Evolutionary conservation across 1,140 invertebrate genomes (phyloP).

Genomic region (Leptoteleia sp.): DNA sequence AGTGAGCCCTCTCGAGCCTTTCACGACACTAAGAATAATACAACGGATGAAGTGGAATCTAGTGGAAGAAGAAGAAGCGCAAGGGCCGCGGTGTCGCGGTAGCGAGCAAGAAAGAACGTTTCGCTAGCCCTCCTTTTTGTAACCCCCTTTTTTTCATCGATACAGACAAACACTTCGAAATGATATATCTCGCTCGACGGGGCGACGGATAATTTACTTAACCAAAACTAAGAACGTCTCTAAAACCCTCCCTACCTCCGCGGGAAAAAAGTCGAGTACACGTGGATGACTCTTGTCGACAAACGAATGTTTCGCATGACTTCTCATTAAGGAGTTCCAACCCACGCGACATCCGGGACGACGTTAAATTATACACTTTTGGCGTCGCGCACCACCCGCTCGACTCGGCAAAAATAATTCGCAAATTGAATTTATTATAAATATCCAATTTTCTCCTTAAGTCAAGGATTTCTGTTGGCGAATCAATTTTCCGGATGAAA

Average conservation of each 20-base stretch:
- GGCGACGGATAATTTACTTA: constrained; percentile 47
- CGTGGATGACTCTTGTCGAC: constrained; percentile 31
- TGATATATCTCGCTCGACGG: constrained; percentile 16
- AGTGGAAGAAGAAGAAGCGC: constrained; percentile 64
- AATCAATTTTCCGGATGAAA: no score
- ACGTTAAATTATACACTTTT: constrained; percentile 31
- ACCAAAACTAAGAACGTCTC: constrained; percentile 16
- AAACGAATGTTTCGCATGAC: constrained; percentile 41
- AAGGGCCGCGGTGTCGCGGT: constrained; percentile 35
- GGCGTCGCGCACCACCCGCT: no score
- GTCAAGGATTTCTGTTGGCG: no score
- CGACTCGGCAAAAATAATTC: no score
- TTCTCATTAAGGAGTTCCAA: constrained; percentile 51
- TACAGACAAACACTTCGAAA: constrained; percentile 41
- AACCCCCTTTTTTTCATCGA: constrained; percentile 48
- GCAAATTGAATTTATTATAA: neutral
- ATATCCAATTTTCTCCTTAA: no score
- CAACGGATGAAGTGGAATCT: constrained; percentile 72
- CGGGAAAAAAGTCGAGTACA: constrained; percentile 16
- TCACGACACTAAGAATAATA: constrained; percentile 77
- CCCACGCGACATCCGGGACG: constrained; percentile 3
- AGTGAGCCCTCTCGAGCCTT: constrained; percentile 76
- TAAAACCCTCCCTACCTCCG: no score
- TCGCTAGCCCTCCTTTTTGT: constrained; percentile 29
- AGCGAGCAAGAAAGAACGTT: constrained; percentile 22